Conservation (phyloP, 37 sponge, comb jelly and placozoan species). For the Agelas oroides region DNA sequence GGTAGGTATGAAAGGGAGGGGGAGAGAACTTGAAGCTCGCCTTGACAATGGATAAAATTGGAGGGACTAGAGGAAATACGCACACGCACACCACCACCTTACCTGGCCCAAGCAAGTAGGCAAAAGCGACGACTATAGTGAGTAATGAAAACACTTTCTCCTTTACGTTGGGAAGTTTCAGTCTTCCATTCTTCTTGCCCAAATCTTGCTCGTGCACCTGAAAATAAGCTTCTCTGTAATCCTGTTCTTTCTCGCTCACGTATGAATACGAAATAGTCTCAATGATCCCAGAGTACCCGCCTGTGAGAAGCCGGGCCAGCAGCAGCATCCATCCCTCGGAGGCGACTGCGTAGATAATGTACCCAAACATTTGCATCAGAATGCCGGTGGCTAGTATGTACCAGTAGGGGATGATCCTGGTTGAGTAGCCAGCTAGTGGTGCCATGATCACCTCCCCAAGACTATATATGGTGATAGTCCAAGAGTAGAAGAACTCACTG, state of each 20-base stretch:
- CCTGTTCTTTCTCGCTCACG: slow-evolving; percentile 10
- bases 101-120: slow-evolving; percentile 40
- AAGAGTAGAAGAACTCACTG: slow-evolving; percentile 33
- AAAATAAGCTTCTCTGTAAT: slow-evolving; percentile 1
- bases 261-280: slow-evolving; percentile 24
- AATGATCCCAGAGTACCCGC: slow-evolving; percentile 16
- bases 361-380: slow-evolving; percentile 8
- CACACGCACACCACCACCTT: not conserved
- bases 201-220: not conserved
- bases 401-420: slow-evolving; percentile 35
- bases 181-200: not conserved
- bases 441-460: slow-evolving; percentile 19
- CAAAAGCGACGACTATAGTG: slow-evolving; percentile 1
- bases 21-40: no score
- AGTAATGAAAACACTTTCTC: slow-evolving; percentile 6
- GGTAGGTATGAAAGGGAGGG: no score
- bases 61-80: no score
- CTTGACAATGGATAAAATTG: no score
- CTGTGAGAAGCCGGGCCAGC: slow-evolving; percentile 11
- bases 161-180: not conserved
- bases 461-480: slow-evolving; percentile 35
- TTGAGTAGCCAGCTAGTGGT: slow-evolving; percentile 8
- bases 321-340: slow-evolving; percentile 8
- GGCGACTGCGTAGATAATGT: slow-evolving; percentile 16
- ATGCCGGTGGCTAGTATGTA: slow-evolving; percentile 14